Percentiles rank a stretch among this genome's conserved stretches.
Evolutionary conservation across 2,113 vertebrate genomes (phyloP).

Genomic region (Halcyon malimbica): DNA sequence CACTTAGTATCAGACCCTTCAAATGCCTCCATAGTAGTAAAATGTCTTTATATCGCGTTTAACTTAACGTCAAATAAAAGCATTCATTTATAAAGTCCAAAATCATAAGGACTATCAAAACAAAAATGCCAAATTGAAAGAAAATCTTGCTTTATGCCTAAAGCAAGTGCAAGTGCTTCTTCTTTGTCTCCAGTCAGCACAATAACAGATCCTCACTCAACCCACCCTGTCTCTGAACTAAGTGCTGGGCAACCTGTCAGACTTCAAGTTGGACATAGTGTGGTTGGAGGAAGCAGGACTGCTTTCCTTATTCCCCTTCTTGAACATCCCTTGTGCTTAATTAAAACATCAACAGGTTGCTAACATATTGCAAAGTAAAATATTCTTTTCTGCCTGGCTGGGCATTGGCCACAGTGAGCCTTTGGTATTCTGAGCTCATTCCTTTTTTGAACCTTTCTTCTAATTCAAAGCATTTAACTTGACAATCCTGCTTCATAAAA

Average conservation of each 20-base stretch:
- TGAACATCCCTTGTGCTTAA: not conserved
- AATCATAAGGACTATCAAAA: not conserved
- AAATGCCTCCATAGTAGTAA: not conserved
- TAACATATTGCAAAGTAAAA: not conserved
- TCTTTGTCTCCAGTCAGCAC: not conserved
- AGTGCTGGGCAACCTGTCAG: not conserved
- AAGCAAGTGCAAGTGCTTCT: not conserved
- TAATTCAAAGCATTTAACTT: slow-evolving; percentile 18
- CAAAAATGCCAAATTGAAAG: not conserved
- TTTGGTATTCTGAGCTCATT: not conserved
- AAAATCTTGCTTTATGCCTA: not conserved
- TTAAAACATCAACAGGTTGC: not conserved
- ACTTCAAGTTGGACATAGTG: not conserved
- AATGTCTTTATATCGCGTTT: not conserved
- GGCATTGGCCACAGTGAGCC: not conserved
- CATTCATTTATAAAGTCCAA: not conserved
- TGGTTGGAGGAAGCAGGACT: not conserved
- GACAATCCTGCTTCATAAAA: slow-evolving; percentile 3
- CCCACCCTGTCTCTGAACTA: too few species aligned
- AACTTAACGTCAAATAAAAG: not conserved
- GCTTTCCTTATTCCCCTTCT: not conserved
- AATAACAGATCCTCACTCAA: not conserved
- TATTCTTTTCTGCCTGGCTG: not conserved
- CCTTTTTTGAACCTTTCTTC: not conserved
- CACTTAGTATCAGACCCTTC: not conserved